Conservation (phyloP, 2,888 invertebrate genomes). For the Nomada ferruginata region DNA sequence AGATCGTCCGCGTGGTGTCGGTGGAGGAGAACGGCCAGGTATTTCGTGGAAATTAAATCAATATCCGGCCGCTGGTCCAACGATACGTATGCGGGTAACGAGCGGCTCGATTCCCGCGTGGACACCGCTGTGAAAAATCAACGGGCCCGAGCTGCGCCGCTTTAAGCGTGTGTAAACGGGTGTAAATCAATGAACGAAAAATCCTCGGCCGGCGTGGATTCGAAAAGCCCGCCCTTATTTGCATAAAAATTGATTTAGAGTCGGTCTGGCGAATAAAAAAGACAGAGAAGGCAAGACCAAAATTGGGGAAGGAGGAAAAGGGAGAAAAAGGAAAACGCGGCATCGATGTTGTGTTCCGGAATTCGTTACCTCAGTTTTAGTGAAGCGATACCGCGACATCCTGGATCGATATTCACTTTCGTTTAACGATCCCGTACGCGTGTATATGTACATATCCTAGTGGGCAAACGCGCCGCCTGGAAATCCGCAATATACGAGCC, state of each 20-base stretch:
- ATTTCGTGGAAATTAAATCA: slow-evolving; percentile 53
- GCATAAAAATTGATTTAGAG: slow-evolving; percentile 71
- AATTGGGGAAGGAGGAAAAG: not conserved
- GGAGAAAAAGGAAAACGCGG: not conserved
- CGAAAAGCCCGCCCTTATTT: slow-evolving; percentile 58
- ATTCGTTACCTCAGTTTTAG: slow-evolving; percentile 59
- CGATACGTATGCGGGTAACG: slow-evolving; percentile 56
- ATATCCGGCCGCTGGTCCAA: slow-evolving; percentile 40
- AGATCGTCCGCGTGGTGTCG: slow-evolving; percentile 3
- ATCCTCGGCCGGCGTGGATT: slow-evolving; percentile 36
- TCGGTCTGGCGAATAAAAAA: slow-evolving; percentile 35
- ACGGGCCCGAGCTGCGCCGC: slow-evolving; percentile 25
- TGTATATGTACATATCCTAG: not conserved
- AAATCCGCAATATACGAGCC: slow-evolving; percentile 30
- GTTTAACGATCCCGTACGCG: slow-evolving; percentile 39
- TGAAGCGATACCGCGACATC: slow-evolving; percentile 20
- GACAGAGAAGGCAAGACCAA: not conserved
- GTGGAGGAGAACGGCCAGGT: slow-evolving; percentile 9
- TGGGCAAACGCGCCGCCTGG: slow-evolving; percentile 20
- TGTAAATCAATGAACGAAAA: slow-evolving; percentile 68
- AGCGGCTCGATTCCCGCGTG: slow-evolving; percentile 43
- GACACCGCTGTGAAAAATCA: slow-evolving; percentile 50
- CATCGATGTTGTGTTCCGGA: slow-evolving; percentile 36
- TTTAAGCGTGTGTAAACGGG: slow-evolving; percentile 60
- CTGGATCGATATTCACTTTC: slow-evolving; percentile 57